Evolutionary conservation across 2,888 invertebrate genomes (phyloP), one percentile per base, ranked within the genome.

Genomic region (Myopa tessellatipennis): DNA sequence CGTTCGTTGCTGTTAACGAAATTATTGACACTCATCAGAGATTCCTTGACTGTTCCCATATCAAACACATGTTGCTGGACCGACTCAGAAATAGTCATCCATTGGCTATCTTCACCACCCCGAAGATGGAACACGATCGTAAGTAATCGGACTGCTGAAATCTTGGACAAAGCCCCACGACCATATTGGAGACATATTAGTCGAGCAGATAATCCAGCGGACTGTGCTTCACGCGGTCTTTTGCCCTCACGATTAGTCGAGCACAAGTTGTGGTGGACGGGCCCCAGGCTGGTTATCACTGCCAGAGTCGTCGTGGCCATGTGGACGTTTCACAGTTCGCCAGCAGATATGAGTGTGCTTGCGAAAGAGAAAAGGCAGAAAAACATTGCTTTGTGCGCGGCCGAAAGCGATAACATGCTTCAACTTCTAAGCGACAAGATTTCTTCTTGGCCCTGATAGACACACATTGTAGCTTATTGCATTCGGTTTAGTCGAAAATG

Each of bases 61-160:
- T 58, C 68, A 2, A 72, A 34, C 34, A 76, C 74, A 12, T 61
- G 70, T 12, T 78, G 78, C 38, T 82, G 79, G 81, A 81, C 83
- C 69, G 79, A 16, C 75, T 86, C 85, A 0, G 82, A 81, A 18
- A 83, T 86, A 10, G 83, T 83, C 4, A 74, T 86, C 0, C 79
- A 80, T 52, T 87, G 86, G 85, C 70, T 86, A 1, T 78, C 79
- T 0, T 74, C 73, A 52, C 80, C 79, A 6, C 81, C 79, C 0
- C 60, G 79, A 36, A 79, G 76, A 14, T 81, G 80, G 81, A 76
- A 74, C 18, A 78, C 80, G 4, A 81, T 80, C 52, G 78, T 81
- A 0, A 78, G 78, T 61, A 82, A 82, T 50, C 45, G 80, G 1
- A 81, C 77, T 10, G 80, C 81, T 8, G 76, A 77, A 34, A 79